A percentile compares a stretch with the other conserved stretches of the same genome.
phyloP scores from a whole-genome alignment of 2,797 vertebrate genomes.

The Cyprinella venusta region DNA sequence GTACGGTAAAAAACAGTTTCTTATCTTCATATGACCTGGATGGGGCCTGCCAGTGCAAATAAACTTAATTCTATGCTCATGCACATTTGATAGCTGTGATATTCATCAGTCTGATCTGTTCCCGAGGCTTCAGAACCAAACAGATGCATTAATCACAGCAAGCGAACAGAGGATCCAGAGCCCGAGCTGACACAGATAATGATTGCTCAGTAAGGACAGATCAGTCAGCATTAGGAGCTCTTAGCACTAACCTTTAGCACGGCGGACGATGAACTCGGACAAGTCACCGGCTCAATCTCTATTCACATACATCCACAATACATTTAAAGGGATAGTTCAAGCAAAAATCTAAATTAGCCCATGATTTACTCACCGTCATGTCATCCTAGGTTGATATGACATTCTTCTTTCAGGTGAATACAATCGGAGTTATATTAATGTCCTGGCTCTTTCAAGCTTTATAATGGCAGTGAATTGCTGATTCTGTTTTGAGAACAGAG shows the following conservation, averaged over 20 bases:
- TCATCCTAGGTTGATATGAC: too few relatives aligned
- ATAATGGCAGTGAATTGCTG: too few relatives aligned
- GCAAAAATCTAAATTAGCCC: background rate
- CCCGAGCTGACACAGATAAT: slow-evolving; percentile 21
- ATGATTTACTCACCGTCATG: too few relatives aligned
- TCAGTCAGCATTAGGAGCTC: slow-evolving; percentile 19
- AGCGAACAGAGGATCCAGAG: slow-evolving; percentile 10
- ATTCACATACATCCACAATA: background rate
- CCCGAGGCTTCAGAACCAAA: slow-evolving; percentile 10
- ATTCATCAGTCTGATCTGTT: slow-evolving; percentile 8
- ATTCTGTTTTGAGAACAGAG: too few relatives aligned
- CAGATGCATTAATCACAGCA: slow-evolving; percentile 16
- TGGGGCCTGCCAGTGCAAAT: background rate
- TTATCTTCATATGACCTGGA: background rate
- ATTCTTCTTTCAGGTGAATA: too few relatives aligned
- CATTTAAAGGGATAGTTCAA: background rate
- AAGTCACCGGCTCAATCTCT: background rate
- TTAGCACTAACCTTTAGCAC: slow-evolving; percentile 13
- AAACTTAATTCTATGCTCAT: background rate
- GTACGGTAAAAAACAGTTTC: background rate
- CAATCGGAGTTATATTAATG: too few relatives aligned
- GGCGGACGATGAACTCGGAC: slow-evolving; percentile 1
- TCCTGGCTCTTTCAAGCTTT: too few relatives aligned
- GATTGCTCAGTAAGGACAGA: slow-evolving; percentile 19
- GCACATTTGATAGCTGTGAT: slow-evolving; percentile 5